Percentiles rank a stretch among this genome's conserved stretches.
phyloP scores from a whole-genome alignment of 1,140 invertebrate species.

The Drosophila aff. region DNA sequence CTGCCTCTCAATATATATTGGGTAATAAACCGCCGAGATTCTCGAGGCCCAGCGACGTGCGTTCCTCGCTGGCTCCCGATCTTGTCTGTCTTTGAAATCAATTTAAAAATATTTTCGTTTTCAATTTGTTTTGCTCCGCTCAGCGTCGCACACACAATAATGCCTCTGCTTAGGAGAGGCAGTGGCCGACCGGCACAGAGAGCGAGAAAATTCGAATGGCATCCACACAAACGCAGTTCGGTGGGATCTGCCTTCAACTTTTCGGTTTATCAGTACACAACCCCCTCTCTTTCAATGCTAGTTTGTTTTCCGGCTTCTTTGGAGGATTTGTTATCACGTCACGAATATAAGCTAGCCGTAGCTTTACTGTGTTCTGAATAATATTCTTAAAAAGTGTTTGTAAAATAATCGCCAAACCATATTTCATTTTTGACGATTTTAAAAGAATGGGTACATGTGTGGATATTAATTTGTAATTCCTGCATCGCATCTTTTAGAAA shows the following conservation, averaged over 20 bases:
- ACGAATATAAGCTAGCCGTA: no score
- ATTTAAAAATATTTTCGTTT: constrained; percentile 82
- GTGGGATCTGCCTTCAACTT: neutral
- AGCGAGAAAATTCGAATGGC: constrained; percentile 56
- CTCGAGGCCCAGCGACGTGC: constrained; percentile 19
- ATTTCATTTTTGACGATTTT: no score
- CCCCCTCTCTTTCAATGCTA: neutral
- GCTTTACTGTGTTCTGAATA: no score
- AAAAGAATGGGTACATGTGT: no score
- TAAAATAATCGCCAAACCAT: no score
- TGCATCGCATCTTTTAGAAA: no score
- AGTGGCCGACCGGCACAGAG: constrained; percentile 11
- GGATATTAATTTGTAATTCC: no score
- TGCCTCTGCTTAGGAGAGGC: constrained; percentile 17
- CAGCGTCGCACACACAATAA: constrained; percentile 21
- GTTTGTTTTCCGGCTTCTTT: neutral
- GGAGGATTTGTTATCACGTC: neutral
- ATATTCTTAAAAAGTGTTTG: no score
- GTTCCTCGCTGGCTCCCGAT: constrained; percentile 46
- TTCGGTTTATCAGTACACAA: constrained; percentile 25
- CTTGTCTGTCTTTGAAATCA: constrained; percentile 75
- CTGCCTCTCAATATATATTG: constrained; percentile 38
- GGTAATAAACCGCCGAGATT: constrained; percentile 49
- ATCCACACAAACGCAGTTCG: constrained; percentile 53
- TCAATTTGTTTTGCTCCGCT: constrained; percentile 64